Evolutionary conservation across 92 coral and sea anemone species (phyloP).

Genomic region (Plumapathes pennacea): DNA sequence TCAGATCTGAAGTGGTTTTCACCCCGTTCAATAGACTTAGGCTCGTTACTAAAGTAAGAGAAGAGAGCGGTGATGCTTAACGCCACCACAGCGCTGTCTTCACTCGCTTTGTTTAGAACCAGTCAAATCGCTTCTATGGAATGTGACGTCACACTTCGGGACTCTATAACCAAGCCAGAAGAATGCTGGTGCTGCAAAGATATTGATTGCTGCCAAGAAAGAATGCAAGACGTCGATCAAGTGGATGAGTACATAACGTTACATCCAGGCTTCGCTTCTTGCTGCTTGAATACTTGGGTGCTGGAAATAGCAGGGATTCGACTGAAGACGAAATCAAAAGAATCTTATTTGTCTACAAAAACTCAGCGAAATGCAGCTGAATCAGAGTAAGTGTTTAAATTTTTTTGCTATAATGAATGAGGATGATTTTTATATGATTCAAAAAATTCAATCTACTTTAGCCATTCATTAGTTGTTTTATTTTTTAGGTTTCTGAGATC

Average conservation of each 20-base stretch:
- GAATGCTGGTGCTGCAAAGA: conserved; percentile 38
- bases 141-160: conserved; percentile 48
- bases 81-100: conserved; percentile 9
- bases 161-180: conserved; percentile 26
- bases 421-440: neutral
- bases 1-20: conserved; percentile 40
- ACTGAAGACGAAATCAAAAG: conserved; percentile 26
- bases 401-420: neutral
- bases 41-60: conserved; percentile 37
- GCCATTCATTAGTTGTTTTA: neutral
- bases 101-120: conserved; percentile 43
- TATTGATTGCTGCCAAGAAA: conserved; percentile 13
- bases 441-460: neutral
- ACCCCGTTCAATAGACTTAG: conserved; percentile 37
- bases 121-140: conserved; percentile 15
- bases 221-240: conserved; percentile 17
- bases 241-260: conserved; percentile 5
- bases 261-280: conserved; percentile 33
- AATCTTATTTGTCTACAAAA: conserved; percentile 22
- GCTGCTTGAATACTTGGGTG: conserved; percentile 30
- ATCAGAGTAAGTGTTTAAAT: conserved; percentile 29
- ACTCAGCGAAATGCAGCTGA: conserved; percentile 11
- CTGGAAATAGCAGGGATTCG: conserved; percentile 28
- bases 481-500: conserved; percentile 47
- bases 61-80: conserved; percentile 31